A percentile compares a stretch with the other conserved stretches of the same genome.
Conservation (phyloP, 2,113 vertebrate species). For the Perccottus glenii region DNA sequence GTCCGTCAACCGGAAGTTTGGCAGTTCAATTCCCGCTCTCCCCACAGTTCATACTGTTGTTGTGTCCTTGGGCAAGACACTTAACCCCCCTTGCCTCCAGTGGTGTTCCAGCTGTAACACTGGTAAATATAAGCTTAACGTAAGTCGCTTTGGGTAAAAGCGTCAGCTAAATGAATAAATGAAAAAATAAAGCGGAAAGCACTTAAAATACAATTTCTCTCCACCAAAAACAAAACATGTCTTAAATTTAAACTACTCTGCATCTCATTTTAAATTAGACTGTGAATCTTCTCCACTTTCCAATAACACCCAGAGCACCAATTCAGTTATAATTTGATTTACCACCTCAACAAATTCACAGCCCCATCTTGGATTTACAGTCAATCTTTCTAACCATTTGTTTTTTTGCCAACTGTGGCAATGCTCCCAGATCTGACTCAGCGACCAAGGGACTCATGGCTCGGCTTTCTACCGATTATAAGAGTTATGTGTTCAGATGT, state of each 20-base stretch:
- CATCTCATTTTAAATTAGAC: background rate
- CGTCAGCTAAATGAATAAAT: too few relatives aligned
- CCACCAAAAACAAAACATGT: background rate
- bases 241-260: background rate
- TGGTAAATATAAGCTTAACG: too few relatives aligned
- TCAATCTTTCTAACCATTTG: slow-evolving; percentile 12
- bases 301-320: slow-evolving; percentile 1
- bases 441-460: slow-evolving; percentile 1
- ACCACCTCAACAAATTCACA: slow-evolving; percentile 25
- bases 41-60: too few relatives aligned
- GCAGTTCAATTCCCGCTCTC: too few relatives aligned
- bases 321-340: slow-evolving; percentile 39
- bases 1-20: too few relatives aligned
- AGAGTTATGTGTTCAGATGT: slow-evolving; percentile 22
- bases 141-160: too few relatives aligned
- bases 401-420: slow-evolving; percentile 42
- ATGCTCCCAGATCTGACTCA: slow-evolving; percentile 30
- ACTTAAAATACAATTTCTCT: background rate
- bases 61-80: too few relatives aligned
- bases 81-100: too few relatives aligned
- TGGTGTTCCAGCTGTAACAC: too few relatives aligned
- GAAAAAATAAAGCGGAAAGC: background rate
- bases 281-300: background rate
- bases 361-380: slow-evolving; percentile 18
- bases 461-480: background rate